phyloP scores from a whole-genome alignment of 2,113 vertebrate genomes.

The Pituophis catenifer region DNA sequence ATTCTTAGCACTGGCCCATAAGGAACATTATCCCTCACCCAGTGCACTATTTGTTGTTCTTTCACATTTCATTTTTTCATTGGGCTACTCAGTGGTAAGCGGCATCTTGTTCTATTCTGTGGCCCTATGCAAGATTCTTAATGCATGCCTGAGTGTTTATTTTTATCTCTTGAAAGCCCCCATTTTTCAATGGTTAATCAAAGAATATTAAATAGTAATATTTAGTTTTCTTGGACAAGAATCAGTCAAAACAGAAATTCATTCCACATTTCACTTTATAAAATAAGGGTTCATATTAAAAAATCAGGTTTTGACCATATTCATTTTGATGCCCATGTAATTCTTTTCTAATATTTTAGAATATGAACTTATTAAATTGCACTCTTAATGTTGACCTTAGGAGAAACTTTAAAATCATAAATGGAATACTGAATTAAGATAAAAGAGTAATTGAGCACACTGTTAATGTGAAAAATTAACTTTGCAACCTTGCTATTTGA shows the following conservation, averaged over 20 bases:
- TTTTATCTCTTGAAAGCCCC: not conserved
- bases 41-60: not conserved
- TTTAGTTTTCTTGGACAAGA: not conserved
- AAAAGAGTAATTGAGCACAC: conserved; percentile 51
- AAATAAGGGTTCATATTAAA: not conserved
- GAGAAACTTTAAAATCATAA: conserved; percentile 45
- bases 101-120: not conserved
- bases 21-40: not conserved
- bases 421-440: conserved; percentile 54
- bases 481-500: conserved; percentile 38
- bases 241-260: not conserved
- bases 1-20: not conserved
- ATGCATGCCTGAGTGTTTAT: not conserved
- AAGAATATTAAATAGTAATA: not conserved
- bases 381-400: conserved; percentile 44
- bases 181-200: not conserved
- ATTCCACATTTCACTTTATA: not conserved
- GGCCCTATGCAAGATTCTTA: not conserved
- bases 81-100: not conserved
- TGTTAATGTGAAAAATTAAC: conserved; percentile 59
- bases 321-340: fast-evolving
- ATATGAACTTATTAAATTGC: conserved; percentile 18
- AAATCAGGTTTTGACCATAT: conserved; percentile 18
- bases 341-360: conserved; percentile 4
- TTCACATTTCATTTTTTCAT: not conserved